Evolutionary conservation across 1,140 invertebrate genomes (phyloP).

Genomic region (Drosophila truncata): DNA sequence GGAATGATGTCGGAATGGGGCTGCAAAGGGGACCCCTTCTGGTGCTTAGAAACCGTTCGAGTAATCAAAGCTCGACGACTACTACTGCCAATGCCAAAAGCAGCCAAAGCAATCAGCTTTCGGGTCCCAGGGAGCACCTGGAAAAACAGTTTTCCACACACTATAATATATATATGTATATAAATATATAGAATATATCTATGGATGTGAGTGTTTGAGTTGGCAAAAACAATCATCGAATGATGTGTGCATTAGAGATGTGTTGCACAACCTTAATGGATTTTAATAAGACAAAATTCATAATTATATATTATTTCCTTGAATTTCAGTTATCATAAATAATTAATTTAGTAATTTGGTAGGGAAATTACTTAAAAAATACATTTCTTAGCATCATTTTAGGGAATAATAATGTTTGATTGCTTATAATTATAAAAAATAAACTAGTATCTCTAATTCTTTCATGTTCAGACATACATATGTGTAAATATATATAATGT

Average conservation of each 20-base stretch:
- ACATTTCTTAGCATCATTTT: neutral
- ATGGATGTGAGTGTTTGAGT: slow-evolving; percentile 5
- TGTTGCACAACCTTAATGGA: neutral
- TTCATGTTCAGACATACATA: slow-evolving; percentile 21
- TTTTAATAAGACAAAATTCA: neutral
- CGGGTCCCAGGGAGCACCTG: slow-evolving; percentile 61
- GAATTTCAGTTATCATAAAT: neutral
- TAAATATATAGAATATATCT: neutral
- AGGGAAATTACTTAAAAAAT: neutral
- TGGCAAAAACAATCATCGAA: slow-evolving; percentile 65
- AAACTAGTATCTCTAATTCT: neutral
- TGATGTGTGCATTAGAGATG: slow-evolving; percentile 9
- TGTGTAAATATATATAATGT: slow-evolving; percentile 49
- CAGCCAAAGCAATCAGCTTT: slow-evolving; percentile 54
- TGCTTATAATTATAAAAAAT: neutral
- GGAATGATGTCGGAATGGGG: slow-evolving; percentile 4
- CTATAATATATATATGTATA: slow-evolving; percentile 2
- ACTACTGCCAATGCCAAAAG: slow-evolving; percentile 58
- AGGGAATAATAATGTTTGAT: neutral
- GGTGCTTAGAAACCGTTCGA: slow-evolving; percentile 77
- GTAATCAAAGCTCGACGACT: slow-evolving; percentile 78
- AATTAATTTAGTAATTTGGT: neutral
- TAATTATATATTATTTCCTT: neutral
- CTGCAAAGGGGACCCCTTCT: slow-evolving; percentile 26
- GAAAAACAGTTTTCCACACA: slow-evolving; percentile 50